phyloP scores from a whole-genome alignment of 2,113 vertebrate genomes.

The Semicossyphus pulcher region DNA sequence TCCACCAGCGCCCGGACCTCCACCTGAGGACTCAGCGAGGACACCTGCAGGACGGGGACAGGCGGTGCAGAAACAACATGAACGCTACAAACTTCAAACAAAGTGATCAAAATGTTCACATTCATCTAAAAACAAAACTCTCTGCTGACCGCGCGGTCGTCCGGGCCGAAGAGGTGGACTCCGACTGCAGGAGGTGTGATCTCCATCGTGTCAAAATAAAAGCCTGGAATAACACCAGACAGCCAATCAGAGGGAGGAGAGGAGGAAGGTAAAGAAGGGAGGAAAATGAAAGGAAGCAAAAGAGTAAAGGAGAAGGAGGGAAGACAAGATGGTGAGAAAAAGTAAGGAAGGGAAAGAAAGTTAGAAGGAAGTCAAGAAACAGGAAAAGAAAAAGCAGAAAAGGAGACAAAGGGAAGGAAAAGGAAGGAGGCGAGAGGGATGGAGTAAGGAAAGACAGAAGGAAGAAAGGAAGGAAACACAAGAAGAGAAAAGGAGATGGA shows the following conservation, averaged over 20 bases:
- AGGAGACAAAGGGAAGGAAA: background rate
- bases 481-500: rapidly evolving
- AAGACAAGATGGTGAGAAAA: background rate
- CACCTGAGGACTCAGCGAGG: constrained; percentile 78
- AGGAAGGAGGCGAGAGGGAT: background rate
- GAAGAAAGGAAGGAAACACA: background rate
- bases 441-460: background rate
- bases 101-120: no score
- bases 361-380: no score
- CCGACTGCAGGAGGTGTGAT: constrained; percentile 91
- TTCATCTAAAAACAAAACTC: no score
- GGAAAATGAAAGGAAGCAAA: no score
- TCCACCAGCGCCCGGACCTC: constrained; percentile 94
- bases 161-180: constrained; percentile 86
- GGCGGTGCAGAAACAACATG: background rate
- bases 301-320: background rate
- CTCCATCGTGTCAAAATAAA: constrained; percentile 96
- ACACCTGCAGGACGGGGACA: constrained; percentile 82
- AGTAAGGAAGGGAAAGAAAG: background rate
- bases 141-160: constrained; percentile 85
- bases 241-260: background rate
- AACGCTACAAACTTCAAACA: background rate
- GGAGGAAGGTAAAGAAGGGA: no score
- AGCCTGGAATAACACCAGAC: constrained; percentile 70
- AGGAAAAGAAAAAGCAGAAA: background rate